Base-by-base conservation (phyloP, 2,797 vertebrate species). In the Arrhamphus sclerolepis region DNA sequence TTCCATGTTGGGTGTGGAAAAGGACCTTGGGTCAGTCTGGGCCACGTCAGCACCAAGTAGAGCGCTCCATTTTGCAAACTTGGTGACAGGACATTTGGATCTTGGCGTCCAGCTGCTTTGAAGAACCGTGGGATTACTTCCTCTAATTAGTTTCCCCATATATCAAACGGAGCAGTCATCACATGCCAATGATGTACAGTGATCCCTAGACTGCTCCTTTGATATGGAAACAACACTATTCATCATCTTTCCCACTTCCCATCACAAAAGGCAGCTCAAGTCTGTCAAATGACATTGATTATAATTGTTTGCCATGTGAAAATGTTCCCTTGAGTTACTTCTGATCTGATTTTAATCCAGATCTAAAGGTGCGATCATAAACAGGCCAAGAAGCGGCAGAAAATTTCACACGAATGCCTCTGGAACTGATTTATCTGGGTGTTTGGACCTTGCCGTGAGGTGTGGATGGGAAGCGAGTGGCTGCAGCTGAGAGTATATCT, bases 361-460 rank as follows among this genome's bases (percentile, higher is more conserved):
- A 76, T 81, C 62, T 85, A 72, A 44, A 83, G 80, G 80, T 84
- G 82, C 53, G 81, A 85, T 84, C 71, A 31, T 67, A 72, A 87
- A 64, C 83, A 82, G 78, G 80, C 72, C 53, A 10, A 28, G 56
- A 70, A 71, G 44, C 9, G 16, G 62, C 34, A 7, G 21, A 42
- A 1, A 39, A 60, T 72, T 38, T 38, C 46, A 34, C 62, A 22
- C 21, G 56, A 52, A 63, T 24, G 51, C 72, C 62, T 82, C 85
- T 91, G 89, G 90, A 89, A 88, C 68, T 83, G 60, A 89, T 92
- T 89, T 81, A 56, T 61, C 26, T 28, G n/a, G 1, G 61, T 7
- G 66, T 70, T 67, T 72, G 75, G 78, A 79, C 71, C 48, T 64
- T 2, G 59, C 78, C 52, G 58, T 17, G 39, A 89, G 81, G 83